Evolutionary conservation across 2,113 vertebrate species (phyloP), one percentile per base, ranked within the genome.

Genomic region (Acanthisitta chloris): DNA sequence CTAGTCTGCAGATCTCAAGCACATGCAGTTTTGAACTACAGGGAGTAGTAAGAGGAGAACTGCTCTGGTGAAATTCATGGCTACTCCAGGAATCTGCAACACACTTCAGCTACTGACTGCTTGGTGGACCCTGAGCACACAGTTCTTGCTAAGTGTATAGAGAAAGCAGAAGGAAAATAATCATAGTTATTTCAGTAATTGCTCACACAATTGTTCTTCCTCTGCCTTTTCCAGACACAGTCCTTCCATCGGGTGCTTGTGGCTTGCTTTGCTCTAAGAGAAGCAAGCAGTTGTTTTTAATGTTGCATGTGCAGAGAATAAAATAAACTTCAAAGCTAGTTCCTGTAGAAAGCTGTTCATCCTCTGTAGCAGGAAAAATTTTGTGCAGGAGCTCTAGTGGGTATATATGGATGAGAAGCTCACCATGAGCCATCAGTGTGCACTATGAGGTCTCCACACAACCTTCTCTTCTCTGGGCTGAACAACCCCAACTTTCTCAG

Each of bases 231-330:
- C 67, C 71, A 88, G 65, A 25, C 20, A 87, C 51, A 71, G 65
- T 8, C 23, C 24, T 43, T 76, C 46, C 38, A 91, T 34, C 33
- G 55, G 36, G 49, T 59, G 52, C 23, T 34, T 49, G 26, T 59
- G 77, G 23, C 40, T 77, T 74, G 28, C 46, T 91, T 76, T 82
- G 20, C 34, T 66, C 12, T 7, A 34, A 72, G 28, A 51, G 21
- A 36, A 40, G 33, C 52, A 88, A 72, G 49, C 18, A 24, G 15
- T 25, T 73, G 25, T 31, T 16, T 49, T 72, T 21, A 55, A 28
- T 0, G 0, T 9, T 52, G 3, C 14, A 15, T 5, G 8, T 33
- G 7, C 40, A 52, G 38, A 19, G 40, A 62, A 40, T 18, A 59
- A 86, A 69, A n/a, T 6, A n/a, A n/a, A n/a, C n/a, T n/a, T 58